These are phyloP conservation scores for Cataglyphis livida DNA, from an alignment of 2,888 invertebrate genomes.

Conservation along the genomic window DNA sequence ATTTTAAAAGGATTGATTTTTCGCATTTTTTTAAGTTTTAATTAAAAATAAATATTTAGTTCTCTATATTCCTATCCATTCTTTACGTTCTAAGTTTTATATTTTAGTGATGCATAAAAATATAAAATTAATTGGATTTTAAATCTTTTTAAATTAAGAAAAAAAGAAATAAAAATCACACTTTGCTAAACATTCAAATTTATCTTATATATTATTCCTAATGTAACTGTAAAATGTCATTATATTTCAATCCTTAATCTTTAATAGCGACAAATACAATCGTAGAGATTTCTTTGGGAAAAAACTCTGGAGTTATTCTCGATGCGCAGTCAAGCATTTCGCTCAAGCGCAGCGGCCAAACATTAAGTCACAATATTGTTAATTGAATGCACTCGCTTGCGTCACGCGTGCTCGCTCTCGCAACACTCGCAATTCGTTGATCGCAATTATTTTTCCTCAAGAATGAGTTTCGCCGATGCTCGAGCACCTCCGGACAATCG, in stretches of 20 bases:
- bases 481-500: constrained; percentile 83
- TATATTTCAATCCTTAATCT: constrained; percentile 28
- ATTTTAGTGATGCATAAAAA: neutral
- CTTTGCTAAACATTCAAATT: neutral
- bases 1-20: neutral
- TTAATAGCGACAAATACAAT: constrained; percentile 27
- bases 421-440: constrained; percentile 48
- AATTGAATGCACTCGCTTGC: constrained; percentile 68
- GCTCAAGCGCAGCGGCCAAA: constrained; percentile 28
- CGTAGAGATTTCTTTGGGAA: constrained; percentile 63
- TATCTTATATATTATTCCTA: neutral
- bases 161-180: neutral
- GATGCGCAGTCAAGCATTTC: constrained; percentile 21
- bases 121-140: neutral
- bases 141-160: neutral
- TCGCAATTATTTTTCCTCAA: constrained; percentile 85
- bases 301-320: constrained; percentile 24
- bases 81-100: neutral
- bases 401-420: constrained; percentile 60
- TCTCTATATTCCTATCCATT: neutral
- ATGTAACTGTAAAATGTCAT: neutral
- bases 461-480: constrained; percentile 80
- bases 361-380: constrained; percentile 71
- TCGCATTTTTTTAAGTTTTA: neutral
- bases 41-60: neutral